phyloP scores from a whole-genome alignment of 2,797 vertebrate genomes.

The Cercopithecus mitis region DNA sequence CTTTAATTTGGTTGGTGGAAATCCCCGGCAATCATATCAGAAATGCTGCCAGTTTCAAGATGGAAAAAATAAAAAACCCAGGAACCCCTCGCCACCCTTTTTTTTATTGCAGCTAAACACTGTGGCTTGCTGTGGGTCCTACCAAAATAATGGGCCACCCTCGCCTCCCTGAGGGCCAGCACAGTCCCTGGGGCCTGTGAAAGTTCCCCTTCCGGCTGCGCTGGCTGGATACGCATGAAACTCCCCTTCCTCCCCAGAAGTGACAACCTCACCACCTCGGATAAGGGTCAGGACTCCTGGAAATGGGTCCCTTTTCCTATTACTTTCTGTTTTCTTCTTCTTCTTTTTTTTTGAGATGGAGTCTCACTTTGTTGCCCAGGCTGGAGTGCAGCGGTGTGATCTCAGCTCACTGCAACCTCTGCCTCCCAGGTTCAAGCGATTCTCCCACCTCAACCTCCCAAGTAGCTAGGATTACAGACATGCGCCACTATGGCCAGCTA shows the following conservation, averaged over 20 bases:
- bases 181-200: not conserved
- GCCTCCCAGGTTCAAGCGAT: not conserved
- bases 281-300: slow-evolving; percentile 40
- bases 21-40: slow-evolving; percentile 68
- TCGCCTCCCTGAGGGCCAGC: not conserved
- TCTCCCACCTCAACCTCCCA: not conserved
- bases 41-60: slow-evolving; percentile 69
- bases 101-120: not conserved
- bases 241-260: slow-evolving; percentile 34
- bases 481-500: not conserved
- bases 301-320: slow-evolving; percentile 53
- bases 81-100: slow-evolving; percentile 34
- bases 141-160: not conserved
- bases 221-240: not conserved
- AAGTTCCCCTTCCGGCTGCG: not conserved
- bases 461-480: not conserved
- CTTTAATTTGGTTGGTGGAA: slow-evolving; percentile 52
- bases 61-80: slow-evolving; percentile 11
- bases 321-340: not conserved
- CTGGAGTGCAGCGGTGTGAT: not conserved
- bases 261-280: not conserved
- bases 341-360: not conserved
- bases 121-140: not conserved
- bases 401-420: not conserved
- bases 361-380: not conserved